phyloP scores from a whole-genome alignment of 2,888 invertebrate species.

The Volucella inanis region DNA sequence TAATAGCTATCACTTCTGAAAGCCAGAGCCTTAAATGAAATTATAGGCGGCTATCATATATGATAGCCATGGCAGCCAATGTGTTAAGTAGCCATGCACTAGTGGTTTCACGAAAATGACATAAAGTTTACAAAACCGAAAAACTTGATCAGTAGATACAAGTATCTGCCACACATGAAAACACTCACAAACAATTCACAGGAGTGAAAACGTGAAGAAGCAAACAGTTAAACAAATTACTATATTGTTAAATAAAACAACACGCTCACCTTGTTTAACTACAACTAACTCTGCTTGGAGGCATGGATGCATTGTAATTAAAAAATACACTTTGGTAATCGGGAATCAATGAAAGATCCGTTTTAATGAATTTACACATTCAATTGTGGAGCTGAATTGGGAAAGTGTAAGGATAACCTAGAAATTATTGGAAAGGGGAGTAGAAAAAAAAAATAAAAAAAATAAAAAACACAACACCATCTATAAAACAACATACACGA shows the following conservation, averaged over 20 bases:
- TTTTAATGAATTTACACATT: slow-evolving; percentile 36
- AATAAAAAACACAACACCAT: slow-evolving; percentile 34
- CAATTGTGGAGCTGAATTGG: slow-evolving; percentile 3
- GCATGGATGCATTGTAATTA: slow-evolving; percentile 20
- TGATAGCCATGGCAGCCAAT: too few species aligned
- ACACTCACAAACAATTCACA: too few species aligned
- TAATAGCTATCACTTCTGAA: too few species aligned
- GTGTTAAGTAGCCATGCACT: too few species aligned
- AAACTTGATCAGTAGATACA: too few species aligned
- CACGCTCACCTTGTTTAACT: too few species aligned
- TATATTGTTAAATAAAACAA: neutral
- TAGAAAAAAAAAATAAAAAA: neutral
- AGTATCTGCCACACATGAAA: too few species aligned
- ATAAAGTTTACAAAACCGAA: too few species aligned
- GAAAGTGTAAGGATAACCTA: neutral
- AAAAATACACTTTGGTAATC: slow-evolving; percentile 16
- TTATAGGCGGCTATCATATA: too few species aligned
- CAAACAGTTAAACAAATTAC: slow-evolving; percentile 8
- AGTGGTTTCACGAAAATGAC: too few species aligned
- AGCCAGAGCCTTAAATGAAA: too few species aligned
- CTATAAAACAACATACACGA: slow-evolving; percentile 52
- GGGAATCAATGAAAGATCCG: slow-evolving; percentile 21
- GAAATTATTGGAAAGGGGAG: neutral
- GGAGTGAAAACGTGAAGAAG: neutral
- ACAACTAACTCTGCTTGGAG: neutral